Evolutionary conservation across 2,113 vertebrate species (phyloP).

Genomic region (Willisornis vidua): DNA sequence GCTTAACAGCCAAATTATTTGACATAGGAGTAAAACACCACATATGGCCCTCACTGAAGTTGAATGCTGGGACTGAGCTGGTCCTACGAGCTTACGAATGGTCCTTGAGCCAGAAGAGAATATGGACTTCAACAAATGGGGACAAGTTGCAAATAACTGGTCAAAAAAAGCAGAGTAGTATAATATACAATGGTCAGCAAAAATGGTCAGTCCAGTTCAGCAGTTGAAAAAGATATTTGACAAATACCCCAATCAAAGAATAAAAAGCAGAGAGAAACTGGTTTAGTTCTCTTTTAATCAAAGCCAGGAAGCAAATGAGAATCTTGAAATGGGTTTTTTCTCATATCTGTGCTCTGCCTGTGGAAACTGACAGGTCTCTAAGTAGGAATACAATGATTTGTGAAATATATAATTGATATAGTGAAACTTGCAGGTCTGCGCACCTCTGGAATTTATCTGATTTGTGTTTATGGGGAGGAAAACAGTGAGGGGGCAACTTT

Average conservation of each 20-base stretch:
- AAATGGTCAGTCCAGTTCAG: neutral
- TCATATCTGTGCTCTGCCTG: neutral
- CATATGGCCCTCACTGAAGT: neutral
- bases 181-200: neutral
- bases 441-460: neutral
- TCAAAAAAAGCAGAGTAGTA: neutral
- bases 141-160: neutral
- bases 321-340: neutral
- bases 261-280: neutral
- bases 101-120: neutral
- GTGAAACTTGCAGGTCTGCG: neutral
- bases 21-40: neutral
- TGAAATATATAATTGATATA: neutral
- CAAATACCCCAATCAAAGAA: neutral
- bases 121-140: neutral
- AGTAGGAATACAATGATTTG: neutral
- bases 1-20: neutral
- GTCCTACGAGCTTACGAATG: fast-evolving
- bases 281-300: neutral
- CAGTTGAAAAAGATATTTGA: neutral
- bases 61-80: neutral
- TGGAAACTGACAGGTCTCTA: neutral
- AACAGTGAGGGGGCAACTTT: neutral
- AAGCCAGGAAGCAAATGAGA: neutral
- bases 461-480: neutral